These are phyloP conservation scores for Heterotilapia buettikoferi DNA, from an alignment of 2,113 vertebrate genomes.

Conservation along the genomic window DNA sequence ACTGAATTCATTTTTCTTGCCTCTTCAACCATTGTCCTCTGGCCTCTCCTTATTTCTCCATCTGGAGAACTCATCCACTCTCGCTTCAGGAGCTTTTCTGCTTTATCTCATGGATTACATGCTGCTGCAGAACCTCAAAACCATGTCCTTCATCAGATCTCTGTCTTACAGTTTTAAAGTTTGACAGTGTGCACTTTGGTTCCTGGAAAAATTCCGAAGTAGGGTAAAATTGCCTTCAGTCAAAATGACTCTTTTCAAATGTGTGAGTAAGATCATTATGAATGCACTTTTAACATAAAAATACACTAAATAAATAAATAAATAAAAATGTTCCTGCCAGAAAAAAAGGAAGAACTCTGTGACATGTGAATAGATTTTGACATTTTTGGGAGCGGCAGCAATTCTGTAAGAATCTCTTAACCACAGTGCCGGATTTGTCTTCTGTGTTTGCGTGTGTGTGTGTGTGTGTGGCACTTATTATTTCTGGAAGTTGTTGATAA, in stretches of 20 bases:
- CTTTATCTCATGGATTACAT: constrained; percentile 26
- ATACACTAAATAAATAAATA: neutral
- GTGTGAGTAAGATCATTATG: neutral
- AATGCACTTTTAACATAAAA: neutral
- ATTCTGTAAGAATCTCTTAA: neutral
- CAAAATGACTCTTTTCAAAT: neutral
- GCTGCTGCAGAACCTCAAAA: neutral
- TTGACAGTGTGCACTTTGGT: neutral
- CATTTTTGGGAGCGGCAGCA: neutral
- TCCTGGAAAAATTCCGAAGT: neutral
- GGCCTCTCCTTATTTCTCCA: neutral
- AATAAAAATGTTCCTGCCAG: neutral
- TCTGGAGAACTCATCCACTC: constrained; percentile 7
- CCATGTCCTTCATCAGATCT: neutral
- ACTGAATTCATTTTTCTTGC: constrained; percentile 33
- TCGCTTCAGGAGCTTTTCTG: constrained; percentile 10
- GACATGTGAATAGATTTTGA: neutral
- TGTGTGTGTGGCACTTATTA: neutral
- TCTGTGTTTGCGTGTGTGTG: neutral
- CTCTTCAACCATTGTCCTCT: constrained; percentile 18
- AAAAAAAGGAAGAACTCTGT: neutral
- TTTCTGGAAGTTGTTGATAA: neutral
- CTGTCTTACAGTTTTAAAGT: neutral
- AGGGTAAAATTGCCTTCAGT: neutral
- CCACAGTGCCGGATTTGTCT: neutral